Percentiles rank a stretch among this genome's conserved stretches.
Conservation (phyloP, 2,797 vertebrate species). For the Pipistrellus pipistrellus region DNA sequence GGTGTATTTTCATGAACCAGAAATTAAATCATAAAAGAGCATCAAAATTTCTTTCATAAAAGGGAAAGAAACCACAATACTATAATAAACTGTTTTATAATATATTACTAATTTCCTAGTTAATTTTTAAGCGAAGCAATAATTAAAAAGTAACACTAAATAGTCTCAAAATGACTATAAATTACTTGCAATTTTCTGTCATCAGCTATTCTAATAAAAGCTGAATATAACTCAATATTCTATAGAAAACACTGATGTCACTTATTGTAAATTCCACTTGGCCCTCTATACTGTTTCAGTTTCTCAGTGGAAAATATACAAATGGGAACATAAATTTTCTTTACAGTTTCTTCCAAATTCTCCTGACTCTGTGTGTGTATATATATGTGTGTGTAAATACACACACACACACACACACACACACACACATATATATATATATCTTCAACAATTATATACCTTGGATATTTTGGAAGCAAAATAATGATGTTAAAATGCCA, state of each 20-base stretch:
- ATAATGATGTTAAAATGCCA: no score
- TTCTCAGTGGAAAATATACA: neutral
- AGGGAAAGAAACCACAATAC: conserved; percentile 31
- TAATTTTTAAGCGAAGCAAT: conserved; percentile 72
- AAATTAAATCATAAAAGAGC: conserved; percentile 31
- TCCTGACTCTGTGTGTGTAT: neutral
- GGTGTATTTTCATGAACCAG: conserved; percentile 46
- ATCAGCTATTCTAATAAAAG: conserved; percentile 63
- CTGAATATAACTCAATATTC: conserved; percentile 42
- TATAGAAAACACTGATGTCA: conserved; percentile 41
- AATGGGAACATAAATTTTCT: neutral
- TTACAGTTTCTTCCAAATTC: neutral
- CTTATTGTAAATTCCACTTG: conserved; percentile 41
- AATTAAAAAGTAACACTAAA: conserved; percentile 51
- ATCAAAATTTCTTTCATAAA: conserved; percentile 47
- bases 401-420: no score
- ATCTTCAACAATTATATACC: no score
- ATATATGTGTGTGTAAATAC: neutral
- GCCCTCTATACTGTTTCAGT: neutral
- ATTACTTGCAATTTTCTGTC: conserved; percentile 65
- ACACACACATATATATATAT: no score
- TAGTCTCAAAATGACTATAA: conserved; percentile 66
- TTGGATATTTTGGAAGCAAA: no score
- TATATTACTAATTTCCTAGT: conserved; percentile 55
- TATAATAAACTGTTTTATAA: conserved; percentile 66